Conservation (phyloP, 2,888 invertebrate species). For the Andrena chrysosceles region DNA sequence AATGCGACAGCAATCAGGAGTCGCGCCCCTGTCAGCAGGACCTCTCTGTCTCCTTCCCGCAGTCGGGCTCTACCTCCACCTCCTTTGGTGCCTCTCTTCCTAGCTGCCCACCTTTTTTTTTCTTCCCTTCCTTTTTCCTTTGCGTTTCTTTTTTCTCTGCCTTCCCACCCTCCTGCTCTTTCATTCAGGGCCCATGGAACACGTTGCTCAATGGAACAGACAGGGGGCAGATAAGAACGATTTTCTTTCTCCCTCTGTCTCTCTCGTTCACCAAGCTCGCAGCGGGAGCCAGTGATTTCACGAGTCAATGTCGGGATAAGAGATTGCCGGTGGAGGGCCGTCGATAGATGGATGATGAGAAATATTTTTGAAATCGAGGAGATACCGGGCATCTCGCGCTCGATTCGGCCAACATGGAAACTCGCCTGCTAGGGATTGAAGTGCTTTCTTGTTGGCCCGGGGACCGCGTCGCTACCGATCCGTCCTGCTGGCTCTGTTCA, state of each 20-base stretch:
- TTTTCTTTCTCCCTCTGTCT: slow-evolving; percentile 7
- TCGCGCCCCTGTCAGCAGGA: slow-evolving; percentile 83
- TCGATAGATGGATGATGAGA: slow-evolving; percentile 43
- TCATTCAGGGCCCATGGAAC: slow-evolving; percentile 68
- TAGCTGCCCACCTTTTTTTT: slow-evolving; percentile 23
- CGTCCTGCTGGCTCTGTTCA: not conserved
- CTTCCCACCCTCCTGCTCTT: slow-evolving; percentile 12
- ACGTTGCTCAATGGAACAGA: slow-evolving; percentile 67
- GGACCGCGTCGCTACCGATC: not conserved
- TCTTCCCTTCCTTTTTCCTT: slow-evolving; percentile 27
- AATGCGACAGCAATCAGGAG: slow-evolving; percentile 84
- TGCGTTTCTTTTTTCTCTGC: slow-evolving; percentile 28
- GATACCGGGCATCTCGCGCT: slow-evolving; percentile 28
- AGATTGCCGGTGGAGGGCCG: slow-evolving; percentile 51
- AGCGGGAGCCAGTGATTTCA: slow-evolving; percentile 58
- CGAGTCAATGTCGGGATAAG: slow-evolving; percentile 59
- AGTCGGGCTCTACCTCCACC: slow-evolving; percentile 54
- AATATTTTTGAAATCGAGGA: slow-evolving; percentile 51
- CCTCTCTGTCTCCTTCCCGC: slow-evolving; percentile 70
- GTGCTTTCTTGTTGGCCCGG: not conserved
- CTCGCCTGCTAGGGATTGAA: not conserved
- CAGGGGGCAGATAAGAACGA: slow-evolving; percentile 60
- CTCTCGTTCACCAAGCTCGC: slow-evolving; percentile 30
- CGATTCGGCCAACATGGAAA: slow-evolving; percentile 17
- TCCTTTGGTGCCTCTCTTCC: slow-evolving; percentile 40